A percentile compares a stretch with the other conserved stretches of the same genome.
Evolutionary conservation across 2,113 vertebrate species (phyloP).

Genomic region (Phalacrocorax carbo): DNA sequence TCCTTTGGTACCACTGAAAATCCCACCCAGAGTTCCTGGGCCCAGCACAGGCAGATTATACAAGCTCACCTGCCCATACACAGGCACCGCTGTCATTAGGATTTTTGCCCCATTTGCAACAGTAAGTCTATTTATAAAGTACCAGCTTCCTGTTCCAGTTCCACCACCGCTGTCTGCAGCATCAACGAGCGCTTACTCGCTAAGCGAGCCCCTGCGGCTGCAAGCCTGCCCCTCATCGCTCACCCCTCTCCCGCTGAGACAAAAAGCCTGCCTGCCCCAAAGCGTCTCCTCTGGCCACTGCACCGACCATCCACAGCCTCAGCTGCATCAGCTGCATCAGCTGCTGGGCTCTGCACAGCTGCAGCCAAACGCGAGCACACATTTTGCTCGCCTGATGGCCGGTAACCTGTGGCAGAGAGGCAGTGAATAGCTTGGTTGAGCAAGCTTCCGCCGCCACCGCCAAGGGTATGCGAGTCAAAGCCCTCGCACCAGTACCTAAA

Average conservation of each 20-base stretch:
- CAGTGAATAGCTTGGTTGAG: not conserved
- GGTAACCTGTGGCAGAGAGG: not conserved
- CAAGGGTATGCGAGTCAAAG: not conserved
- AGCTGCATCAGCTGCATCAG: not conserved
- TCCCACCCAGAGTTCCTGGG: not conserved
- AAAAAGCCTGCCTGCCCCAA: not conserved
- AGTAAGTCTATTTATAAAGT: not conserved
- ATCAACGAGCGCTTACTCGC: accelerated
- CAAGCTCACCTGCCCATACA: not conserved
- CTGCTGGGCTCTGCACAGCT: accelerated
- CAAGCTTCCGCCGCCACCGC: not conserved
- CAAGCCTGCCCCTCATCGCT: not conserved
- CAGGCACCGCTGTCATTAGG: not conserved
- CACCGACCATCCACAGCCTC: accelerated
- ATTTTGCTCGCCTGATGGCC: not conserved
- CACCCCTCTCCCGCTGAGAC: not conserved
- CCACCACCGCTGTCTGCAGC: not conserved
- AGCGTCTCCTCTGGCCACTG: not conserved
- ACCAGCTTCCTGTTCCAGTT: not conserved
- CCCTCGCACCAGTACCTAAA: not conserved
- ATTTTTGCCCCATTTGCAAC: not conserved
- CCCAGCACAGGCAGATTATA: not conserved
- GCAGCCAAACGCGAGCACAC: accelerated
- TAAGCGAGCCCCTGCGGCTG: not conserved
- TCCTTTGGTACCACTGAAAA: not conserved